phyloP scores from a whole-genome alignment of 2,888 invertebrate species.

The Agonopterix heracliana region DNA sequence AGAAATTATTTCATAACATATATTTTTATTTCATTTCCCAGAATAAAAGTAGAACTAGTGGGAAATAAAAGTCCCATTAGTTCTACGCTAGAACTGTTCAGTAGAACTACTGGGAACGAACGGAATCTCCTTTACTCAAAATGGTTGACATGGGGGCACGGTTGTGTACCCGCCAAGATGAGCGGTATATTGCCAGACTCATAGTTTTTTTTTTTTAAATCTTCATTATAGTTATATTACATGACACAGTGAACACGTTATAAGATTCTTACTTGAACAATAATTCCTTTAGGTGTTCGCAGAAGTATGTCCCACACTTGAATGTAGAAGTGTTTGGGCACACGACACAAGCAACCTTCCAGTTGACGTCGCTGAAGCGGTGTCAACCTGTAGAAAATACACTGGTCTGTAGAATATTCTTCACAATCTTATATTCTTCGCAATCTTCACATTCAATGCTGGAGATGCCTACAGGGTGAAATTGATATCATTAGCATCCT shows the following conservation, averaged over 20 bases:
- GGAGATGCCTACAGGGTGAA: background rate
- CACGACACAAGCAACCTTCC: conserved; percentile 96
- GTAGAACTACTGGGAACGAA: too few species aligned
- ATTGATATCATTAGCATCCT: background rate
- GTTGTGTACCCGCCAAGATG: too few species aligned
- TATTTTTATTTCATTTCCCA: too few species aligned
- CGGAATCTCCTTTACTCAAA: too few species aligned
- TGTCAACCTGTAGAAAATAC: conserved; percentile 75
- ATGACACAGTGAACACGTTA: background rate
- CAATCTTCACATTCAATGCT: background rate
- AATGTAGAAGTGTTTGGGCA: conserved; percentile 95
- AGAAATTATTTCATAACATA: too few species aligned
- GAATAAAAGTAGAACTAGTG: too few species aligned
- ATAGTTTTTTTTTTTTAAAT: too few species aligned
- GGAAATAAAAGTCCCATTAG: too few species aligned
- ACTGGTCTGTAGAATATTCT: background rate
- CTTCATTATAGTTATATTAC: too few species aligned
- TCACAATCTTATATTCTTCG: background rate
- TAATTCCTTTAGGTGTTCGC: conserved; percentile 92
- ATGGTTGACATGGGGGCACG: too few species aligned
- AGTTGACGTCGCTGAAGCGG: conserved; percentile 91
- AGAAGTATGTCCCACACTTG: conserved; percentile 97
- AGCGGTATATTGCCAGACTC: too few species aligned
- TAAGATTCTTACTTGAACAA: conserved; percentile 77
- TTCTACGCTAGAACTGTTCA: too few species aligned